Conservation (phyloP, 2,888 invertebrate species). For the Crocallis elinguaria region DNA sequence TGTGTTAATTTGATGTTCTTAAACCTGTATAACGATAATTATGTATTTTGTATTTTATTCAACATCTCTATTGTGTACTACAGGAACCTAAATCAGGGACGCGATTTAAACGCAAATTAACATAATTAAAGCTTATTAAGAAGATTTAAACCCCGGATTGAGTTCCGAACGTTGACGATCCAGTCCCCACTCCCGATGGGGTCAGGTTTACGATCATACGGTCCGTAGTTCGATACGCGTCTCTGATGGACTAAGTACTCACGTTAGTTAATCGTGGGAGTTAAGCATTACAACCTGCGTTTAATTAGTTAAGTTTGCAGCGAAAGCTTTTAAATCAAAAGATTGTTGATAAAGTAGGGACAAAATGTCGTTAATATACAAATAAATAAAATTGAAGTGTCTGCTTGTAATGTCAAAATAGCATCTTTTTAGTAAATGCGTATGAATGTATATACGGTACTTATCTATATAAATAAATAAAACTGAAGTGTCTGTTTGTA, state of each 20-base stretch:
- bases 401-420: too few relatives aligned
- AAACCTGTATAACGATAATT: too few relatives aligned
- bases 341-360: too few relatives aligned
- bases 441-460: too few relatives aligned
- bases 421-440: too few relatives aligned
- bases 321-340: background rate
- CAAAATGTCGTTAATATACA: too few relatives aligned
- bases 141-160: constrained; percentile 9
- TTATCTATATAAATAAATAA: too few relatives aligned
- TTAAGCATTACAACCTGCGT: background rate
- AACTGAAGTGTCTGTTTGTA: too few relatives aligned
- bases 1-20: too few relatives aligned
- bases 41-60: too few relatives aligned
- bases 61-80: background rate
- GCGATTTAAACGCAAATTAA: constrained; percentile 8
- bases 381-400: too few relatives aligned
- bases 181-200: background rate
- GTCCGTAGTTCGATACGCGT: constrained; percentile 9
- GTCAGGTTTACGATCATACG: constrained; percentile 20
- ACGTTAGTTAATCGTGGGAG: constrained; percentile 7
- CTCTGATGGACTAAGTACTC: background rate
- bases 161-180: constrained; percentile 12
- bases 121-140: constrained; percentile 12
- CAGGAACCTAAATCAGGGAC: constrained; percentile 1
- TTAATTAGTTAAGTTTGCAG: constrained; percentile 1